Base-by-base conservation (phyloP, 2,888 invertebrate genomes). In the Apodemia duryi region DNA sequence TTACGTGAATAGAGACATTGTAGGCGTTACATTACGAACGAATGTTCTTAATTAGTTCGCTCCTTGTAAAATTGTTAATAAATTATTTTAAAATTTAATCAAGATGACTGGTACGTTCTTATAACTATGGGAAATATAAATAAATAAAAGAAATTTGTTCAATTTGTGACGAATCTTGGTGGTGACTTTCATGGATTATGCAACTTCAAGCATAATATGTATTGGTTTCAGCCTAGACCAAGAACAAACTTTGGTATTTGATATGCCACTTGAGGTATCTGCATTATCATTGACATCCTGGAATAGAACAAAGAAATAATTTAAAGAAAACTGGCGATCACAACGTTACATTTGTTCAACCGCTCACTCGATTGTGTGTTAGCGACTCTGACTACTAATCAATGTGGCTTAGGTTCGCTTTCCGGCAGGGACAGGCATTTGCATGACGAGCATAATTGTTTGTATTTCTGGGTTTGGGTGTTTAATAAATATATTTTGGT, bases 201-300 rank as follows among this genome's bases (percentile, higher is more conserved):
- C 63, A 67, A 52, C 61, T 68, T 32, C 62, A 62, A 43, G 29
- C 21, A 63, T 52, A 2, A 57, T 41, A 7, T 38, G 38, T 38
- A 62, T 3, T 41, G 49, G 29, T 62, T 65, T 75, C 94, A 97
- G 81, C 96, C 96, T 77, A 96, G 93, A 69, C 96, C 96, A 92
- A 97, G 93, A 74, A 97, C 96, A 83, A 96, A 97, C 92, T 96
- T 97, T 79, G 97, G 97, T 91, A 97, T 93, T 86, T 95, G 95
- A 85, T 95, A 95, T 67, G 96, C 95, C 80, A 95, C 94, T 88
- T 96, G 94, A 74, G 97, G 97, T 83, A 97, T 95, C 76, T 97
- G 96, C 94, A 96, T 96, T 77, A 97, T 93, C 87, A 97, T 95
- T 69, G 96, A 96, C 93, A 97, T 95, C 85, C 97, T 97, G 93